These are phyloP conservation scores for Lepidothrix coronata DNA, from an alignment of 2,113 vertebrate genomes.

Conservation along the genomic window DNA sequence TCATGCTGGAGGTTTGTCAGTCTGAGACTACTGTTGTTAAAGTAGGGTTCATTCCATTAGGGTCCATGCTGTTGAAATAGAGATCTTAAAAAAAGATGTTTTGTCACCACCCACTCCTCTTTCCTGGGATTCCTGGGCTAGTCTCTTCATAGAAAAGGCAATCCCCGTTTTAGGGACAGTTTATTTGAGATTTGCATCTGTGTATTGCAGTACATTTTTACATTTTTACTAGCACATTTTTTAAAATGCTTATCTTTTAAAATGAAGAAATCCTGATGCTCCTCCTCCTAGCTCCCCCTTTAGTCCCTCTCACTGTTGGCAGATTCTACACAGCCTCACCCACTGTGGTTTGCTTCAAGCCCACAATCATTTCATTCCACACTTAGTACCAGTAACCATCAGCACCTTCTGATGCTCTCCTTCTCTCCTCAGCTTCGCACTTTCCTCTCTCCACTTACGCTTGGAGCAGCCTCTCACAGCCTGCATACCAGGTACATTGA, in stretches of 20 bases:
- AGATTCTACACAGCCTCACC: not conserved
- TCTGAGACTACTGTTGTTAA: not conserved
- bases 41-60: not conserved
- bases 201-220: not conserved
- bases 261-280: not conserved
- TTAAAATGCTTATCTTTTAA: not conserved
- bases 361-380: not conserved
- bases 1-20: not conserved
- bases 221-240: not conserved
- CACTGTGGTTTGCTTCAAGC: not conserved
- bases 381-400: not conserved
- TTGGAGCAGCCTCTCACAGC: not conserved
- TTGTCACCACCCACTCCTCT: not conserved
- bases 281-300: not conserved
- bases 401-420: not conserved
- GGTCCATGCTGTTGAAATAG: not conserved
- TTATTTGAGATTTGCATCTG: not conserved
- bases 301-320: not conserved
- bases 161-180: not conserved
- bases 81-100: not conserved
- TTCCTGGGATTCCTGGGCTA: not conserved
- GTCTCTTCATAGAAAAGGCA: not conserved
- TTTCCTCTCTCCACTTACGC: not conserved
- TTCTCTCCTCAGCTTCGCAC: not conserved
- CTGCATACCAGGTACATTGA: not conserved